These are phyloP conservation scores for Sialia sialis DNA, from an alignment of 2,113 vertebrate genomes.

Conservation along the genomic window DNA sequence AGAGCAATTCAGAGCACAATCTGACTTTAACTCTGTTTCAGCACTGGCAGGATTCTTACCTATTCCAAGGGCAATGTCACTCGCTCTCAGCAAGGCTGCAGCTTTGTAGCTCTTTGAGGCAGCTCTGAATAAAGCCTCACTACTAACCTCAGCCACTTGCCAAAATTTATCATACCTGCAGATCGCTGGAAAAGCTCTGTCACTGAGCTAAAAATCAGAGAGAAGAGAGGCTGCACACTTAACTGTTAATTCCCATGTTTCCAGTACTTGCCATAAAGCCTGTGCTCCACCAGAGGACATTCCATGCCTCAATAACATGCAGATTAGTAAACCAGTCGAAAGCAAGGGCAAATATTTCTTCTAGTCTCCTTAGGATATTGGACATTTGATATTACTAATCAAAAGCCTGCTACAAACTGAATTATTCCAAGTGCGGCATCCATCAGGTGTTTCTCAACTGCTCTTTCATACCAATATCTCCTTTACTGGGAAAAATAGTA, in stretches of 20 bases:
- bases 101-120: not conserved
- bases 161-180: not conserved
- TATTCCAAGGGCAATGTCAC: not conserved
- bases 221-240: not conserved
- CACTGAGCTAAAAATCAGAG: not conserved
- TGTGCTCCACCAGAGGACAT: slow-evolving; percentile 31
- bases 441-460: not conserved
- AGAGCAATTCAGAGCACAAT: not conserved
- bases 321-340: not conserved
- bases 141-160: not conserved
- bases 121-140: not conserved
- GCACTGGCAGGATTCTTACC: not conserved
- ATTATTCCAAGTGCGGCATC: not conserved
- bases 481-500: not conserved
- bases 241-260: not conserved
- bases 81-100: accelerated
- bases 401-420: not conserved
- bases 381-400: not conserved
- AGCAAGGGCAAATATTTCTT: not conserved
- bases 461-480: not conserved
- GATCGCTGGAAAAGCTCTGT: not conserved
- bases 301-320: not conserved
- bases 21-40: not conserved
- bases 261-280: not conserved
- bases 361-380: not conserved